These are phyloP conservation scores for Iselma pallidipennis DNA, from an alignment of 2,888 invertebrate species.

Conservation along the genomic window DNA sequence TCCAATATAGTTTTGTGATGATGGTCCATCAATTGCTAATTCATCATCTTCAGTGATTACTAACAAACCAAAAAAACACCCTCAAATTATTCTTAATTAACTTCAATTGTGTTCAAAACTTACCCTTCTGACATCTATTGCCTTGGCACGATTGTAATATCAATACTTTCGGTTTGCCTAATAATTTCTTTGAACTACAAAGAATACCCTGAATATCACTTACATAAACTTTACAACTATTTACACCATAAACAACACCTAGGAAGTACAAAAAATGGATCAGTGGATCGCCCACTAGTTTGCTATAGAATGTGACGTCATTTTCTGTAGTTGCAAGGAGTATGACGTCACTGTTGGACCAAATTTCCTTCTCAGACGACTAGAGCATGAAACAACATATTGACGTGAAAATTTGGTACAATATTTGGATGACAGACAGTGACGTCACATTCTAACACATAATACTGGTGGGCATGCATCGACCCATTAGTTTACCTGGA, in stretches of 20 bases:
- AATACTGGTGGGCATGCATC: no score
- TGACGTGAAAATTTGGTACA: no score
- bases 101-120: conserved; percentile 18
- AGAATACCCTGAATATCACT: conserved; percentile 54
- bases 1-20: conserved; percentile 13
- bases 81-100: conserved; percentile 26
- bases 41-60: conserved; percentile 31
- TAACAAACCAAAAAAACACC: background rate
- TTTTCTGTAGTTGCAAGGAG: no score
- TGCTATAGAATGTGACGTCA: no score
- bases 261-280: no score
- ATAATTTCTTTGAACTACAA: conserved; percentile 48
- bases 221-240: conserved; percentile 57
- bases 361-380: no score
- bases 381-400: no score
- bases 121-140: conserved; percentile 43
- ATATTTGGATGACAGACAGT: no score
- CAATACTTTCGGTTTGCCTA: conserved; percentile 60
- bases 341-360: no score
- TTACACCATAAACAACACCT: conserved; percentile 59
- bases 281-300: no score
- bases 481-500: conserved; percentile 43
- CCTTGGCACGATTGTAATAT: conserved; percentile 65
- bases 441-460: no score
- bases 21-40: conserved; percentile 31